These are phyloP conservation scores for Pristionchus exspectatus DNA, from an alignment of 2,888 invertebrate genomes.

Conservation along the genomic window DNA sequence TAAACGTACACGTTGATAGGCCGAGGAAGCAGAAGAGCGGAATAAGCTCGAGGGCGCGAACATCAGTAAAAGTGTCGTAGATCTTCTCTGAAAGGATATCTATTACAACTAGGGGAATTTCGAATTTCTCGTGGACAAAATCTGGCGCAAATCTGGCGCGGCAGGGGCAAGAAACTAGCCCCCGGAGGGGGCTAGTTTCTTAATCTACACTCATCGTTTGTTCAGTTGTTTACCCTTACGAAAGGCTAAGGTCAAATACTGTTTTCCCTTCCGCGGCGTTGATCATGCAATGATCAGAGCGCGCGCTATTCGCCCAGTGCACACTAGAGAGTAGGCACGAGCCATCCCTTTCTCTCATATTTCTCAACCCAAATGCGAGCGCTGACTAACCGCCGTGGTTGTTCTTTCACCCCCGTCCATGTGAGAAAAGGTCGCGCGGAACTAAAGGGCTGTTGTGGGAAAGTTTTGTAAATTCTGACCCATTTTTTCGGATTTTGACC, in stretches of 20 bases:
- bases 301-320: not conserved
- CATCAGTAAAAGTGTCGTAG: slow-evolving; percentile 55
- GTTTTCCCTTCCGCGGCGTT: not conserved
- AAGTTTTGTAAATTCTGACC: no score
- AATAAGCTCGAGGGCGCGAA: slow-evolving; percentile 59
- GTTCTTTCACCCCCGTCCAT: not conserved
- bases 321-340: not conserved
- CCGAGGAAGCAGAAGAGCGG: slow-evolving; percentile 61
- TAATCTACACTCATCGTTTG: no score
- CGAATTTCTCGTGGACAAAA: no score
- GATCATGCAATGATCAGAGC: not conserved
- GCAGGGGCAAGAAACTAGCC: no score
- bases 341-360: not conserved
- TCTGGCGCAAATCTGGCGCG: no score
- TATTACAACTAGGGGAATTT: no score
- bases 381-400: not conserved
- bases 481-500: no score
- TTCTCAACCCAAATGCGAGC: not conserved
- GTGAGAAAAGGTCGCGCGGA: no score
- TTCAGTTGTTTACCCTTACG: no score
- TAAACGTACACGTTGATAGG: slow-evolving; percentile 56
- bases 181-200: no score
- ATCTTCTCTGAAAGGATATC: slow-evolving; percentile 52
- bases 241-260: not conserved
- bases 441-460: no score